A percentile compares a stretch with the other conserved stretches of the same genome.
Conservation (phyloP, 2,113 vertebrate genomes). For the Campylomormyrus tamandua region DNA sequence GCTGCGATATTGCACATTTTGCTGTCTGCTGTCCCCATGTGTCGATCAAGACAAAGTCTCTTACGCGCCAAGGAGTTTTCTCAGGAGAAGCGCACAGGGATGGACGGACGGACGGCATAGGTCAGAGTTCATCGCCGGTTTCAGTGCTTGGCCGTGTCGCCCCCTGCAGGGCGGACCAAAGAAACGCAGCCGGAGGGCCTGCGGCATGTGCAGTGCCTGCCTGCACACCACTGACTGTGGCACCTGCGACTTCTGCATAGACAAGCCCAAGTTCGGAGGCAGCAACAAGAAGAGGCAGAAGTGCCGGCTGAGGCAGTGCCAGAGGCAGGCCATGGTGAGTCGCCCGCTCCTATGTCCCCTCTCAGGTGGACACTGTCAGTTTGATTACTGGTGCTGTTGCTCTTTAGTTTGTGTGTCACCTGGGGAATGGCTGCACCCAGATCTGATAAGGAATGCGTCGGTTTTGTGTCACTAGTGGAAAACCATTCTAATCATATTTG, state of each 20-base stretch:
- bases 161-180: constrained; percentile 44
- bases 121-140: not conserved
- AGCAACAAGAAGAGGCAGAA: constrained; percentile 83
- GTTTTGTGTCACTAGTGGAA: not conserved
- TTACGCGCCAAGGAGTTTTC: not conserved
- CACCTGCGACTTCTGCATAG: constrained; percentile 76
- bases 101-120: not conserved
- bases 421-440: not conserved
- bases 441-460: not conserved
- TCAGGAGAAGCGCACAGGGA: not conserved
- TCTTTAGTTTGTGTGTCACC: not conserved
- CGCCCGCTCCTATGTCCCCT: too few species aligned
- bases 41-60: not conserved
- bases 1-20: not conserved
- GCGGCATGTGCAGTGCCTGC: constrained; percentile 75
- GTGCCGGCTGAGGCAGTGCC: constrained; percentile 77
- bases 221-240: constrained; percentile 72
- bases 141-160: not conserved
- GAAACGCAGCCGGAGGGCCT: constrained; percentile 65
- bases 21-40: not conserved
- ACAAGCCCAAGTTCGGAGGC: constrained; percentile 86
- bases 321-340: constrained; percentile 76
- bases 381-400: not conserved
- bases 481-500: not conserved
- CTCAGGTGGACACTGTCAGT: not conserved